Evolutionary conservation across 53 echinoderm and acorn worm species (phyloP).

Genomic region (Crossaster papposus): DNA sequence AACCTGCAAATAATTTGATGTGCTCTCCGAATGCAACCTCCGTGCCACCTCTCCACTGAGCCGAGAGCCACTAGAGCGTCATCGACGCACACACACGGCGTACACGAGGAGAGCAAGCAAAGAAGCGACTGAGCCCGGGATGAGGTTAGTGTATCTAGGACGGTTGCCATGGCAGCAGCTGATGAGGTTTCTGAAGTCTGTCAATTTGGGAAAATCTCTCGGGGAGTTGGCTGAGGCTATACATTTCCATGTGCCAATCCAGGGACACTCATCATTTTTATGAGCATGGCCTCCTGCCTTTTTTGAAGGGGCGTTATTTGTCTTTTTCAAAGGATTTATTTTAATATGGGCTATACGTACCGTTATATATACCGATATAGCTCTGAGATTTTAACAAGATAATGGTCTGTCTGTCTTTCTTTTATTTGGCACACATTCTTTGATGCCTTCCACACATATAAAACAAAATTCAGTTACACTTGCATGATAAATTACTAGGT

Average conservation of each 20-base stretch:
- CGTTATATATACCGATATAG: too few species aligned
- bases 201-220: conserved; percentile 25
- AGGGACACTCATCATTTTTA: background rate
- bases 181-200: conserved; percentile 51
- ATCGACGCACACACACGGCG: background rate
- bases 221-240: conserved; percentile 1
- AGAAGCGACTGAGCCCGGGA: conserved; percentile 12
- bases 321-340: background rate
- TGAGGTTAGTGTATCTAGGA: conserved; percentile 58
- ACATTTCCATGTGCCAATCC: background rate
- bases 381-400: too few species aligned
- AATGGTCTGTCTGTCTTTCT: too few species aligned
- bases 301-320: too few species aligned
- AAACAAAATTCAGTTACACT: too few species aligned
- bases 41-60: background rate
- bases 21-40: background rate
- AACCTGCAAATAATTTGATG: background rate
- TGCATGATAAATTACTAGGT: too few species aligned
- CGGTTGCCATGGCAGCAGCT: conserved; percentile 47
- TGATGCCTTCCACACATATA: too few species aligned
- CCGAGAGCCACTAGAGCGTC: background rate
- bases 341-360: background rate
- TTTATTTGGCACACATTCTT: too few species aligned
- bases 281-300: background rate
- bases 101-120: background rate